A percentile compares a stretch with the other conserved stretches of the same genome.
phyloP scores from a whole-genome alignment of 2,113 vertebrate species.

The Phrynosoma platyrhinos region DNA sequence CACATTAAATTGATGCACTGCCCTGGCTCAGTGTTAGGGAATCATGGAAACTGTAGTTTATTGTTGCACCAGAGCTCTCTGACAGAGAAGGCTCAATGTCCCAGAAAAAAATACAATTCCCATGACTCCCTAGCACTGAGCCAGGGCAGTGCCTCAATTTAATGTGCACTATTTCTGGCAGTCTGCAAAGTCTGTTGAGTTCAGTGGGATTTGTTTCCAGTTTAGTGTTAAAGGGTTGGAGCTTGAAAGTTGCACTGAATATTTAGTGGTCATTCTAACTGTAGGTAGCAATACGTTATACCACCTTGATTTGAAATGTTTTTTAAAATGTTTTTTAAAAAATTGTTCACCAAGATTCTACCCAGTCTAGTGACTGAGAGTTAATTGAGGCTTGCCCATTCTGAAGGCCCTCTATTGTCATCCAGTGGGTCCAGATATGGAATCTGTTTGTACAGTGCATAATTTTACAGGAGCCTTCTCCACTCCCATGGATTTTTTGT shows the following conservation, averaged over 20 bases:
- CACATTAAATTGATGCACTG: no score
- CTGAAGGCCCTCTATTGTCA: neutral
- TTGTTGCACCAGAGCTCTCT: no score
- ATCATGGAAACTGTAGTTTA: no score
- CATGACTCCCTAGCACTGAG: no score
- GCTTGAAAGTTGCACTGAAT: neutral
- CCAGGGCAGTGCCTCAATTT: no score
- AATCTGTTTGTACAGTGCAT: neutral
- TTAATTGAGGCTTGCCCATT: neutral
- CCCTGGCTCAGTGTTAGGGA: no score
- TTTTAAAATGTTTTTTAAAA: neutral
- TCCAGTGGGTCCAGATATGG: neutral
- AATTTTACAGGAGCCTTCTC: neutral
- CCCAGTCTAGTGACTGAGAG: neutral
- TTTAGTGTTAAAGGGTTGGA: neutral
- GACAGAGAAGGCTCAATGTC: no score
- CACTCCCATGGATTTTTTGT: neutral
- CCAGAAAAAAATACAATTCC: no score
- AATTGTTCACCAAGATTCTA: neutral
- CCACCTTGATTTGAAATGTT: neutral
- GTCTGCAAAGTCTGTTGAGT: neutral
- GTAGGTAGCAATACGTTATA: neutral
- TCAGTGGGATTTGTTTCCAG: neutral
- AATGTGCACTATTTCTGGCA: no score
- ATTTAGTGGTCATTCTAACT: neutral